A percentile compares a stretch with the other conserved stretches of the same genome.
phyloP scores from a whole-genome alignment of 2,888 invertebrate species.

The Falcaria lacertinaria region DNA sequence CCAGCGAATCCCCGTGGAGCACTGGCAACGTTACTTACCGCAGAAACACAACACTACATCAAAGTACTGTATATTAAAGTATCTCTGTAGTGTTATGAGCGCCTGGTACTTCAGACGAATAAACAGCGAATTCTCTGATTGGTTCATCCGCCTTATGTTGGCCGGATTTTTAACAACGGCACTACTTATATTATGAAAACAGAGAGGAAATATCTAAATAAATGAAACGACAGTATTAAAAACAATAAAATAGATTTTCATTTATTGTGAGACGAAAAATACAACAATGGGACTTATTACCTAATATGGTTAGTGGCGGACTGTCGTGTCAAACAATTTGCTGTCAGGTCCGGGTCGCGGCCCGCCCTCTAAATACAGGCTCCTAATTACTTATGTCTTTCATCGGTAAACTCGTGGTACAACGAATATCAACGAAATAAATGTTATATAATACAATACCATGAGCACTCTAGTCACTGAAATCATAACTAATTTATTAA shows the following conservation, averaged over 20 bases:
- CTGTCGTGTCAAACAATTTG: slow-evolving; percentile 72
- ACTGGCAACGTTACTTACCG: too few species aligned
- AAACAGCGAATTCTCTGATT: too few species aligned
- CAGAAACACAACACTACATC: too few species aligned
- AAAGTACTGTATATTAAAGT: too few species aligned
- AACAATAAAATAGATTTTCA: slow-evolving; percentile 81
- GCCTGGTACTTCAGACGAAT: too few species aligned
- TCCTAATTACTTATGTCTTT: slow-evolving; percentile 76
- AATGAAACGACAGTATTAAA: slow-evolving; percentile 73
- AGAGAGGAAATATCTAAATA: slow-evolving; percentile 10
- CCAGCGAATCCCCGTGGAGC: too few species aligned
- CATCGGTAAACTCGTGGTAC: slow-evolving; percentile 74
- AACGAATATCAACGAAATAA: slow-evolving; percentile 75
- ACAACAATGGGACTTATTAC: slow-evolving; percentile 80
- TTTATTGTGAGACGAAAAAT: slow-evolving; percentile 81
- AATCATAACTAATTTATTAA: slow-evolving; percentile 73
- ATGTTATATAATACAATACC: slow-evolving; percentile 63
- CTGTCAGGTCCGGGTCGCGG: slow-evolving; percentile 41
- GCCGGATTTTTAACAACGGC: too few species aligned
- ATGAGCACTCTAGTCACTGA: slow-evolving; percentile 69
- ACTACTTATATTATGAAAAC: not conserved
- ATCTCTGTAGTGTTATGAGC: too few species aligned
- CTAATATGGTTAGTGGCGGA: slow-evolving; percentile 79
- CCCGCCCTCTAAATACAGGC: slow-evolving; percentile 35
- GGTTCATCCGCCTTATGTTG: too few species aligned